Evolutionary conservation across 2,797 vertebrate genomes (phyloP), one percentile per base, ranked within the genome.

Genomic region (Chaenodraco wilsoni): DNA sequence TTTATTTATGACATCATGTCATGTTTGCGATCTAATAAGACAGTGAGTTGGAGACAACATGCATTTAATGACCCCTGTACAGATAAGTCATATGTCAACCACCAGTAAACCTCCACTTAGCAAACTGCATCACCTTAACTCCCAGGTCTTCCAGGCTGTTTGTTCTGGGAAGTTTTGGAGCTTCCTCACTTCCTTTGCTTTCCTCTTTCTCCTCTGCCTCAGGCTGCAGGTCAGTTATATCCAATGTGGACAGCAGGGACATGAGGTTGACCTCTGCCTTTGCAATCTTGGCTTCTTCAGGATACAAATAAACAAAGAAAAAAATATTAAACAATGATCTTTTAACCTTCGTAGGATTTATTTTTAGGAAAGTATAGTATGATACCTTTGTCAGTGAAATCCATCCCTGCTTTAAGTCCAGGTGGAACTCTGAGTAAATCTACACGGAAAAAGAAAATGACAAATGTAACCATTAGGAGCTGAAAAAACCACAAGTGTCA

Each of bases 61-160:
- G 23, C 17, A 56, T 27, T 45, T 23, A 48, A 46, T 40, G n/a
- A 45, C 17, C 3, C 33, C 6, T 37, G 33, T 37, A 44, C 16
- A 58, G 13, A 19, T 19, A 16, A 15, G 21, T 21, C 13, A 33
- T 44, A 6, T 43, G 41, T 62, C 7, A 15, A 11, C 0, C 9
- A 21, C 27, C 9, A 21, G 43, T 4, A 50, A 46, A 19, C 10
- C 9, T 31, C 15, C 37, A 10, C 19, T 33, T 19, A 11, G 27
- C 23, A 43, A 27, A 21, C 5, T 45, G 2, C 14, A 14, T 58
- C 72, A 97, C 96, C 95, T 96, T 94, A 65, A 97, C 94, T 50
- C 95, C 96, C 23, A 98, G 85, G 46, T 97, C 96, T 73, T 98
- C 96, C 14, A 98, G 90, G 72, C 97, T 98, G 93, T 95, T 96